Base-by-base conservation (phyloP, 2,888 invertebrate genomes). In the Schizaphis graminum region DNA sequence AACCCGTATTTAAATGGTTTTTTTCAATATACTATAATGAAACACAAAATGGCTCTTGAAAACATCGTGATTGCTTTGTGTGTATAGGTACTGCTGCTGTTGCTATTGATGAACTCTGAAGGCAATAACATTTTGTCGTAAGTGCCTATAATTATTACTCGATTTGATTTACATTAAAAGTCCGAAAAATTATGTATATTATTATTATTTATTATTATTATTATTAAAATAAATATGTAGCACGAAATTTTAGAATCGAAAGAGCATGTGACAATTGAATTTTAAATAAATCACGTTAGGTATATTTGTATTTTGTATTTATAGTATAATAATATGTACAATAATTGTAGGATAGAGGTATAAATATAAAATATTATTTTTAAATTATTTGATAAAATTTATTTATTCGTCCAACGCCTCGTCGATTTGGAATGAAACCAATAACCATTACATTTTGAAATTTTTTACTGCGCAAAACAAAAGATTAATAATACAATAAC, bases 1-100 rank as follows among this genome's bases (percentile, higher is more conserved):
- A 87, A 87, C 61, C 67, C 92, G 92, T 92, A 92, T 92, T 92
- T 87, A 87, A 92, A 67, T 87, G 61, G 47, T 47, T 86, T 86
- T n/a, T 86, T 86, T 86, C 35, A 85, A 44, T 44, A 85, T 26
- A 89, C 47, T 41, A 85, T 87, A 49, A 92, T 61, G 7, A 49
- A 49, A 49, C 35, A 7, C 61, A 28, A 88, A 92, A 92, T 87
- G 87, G 41, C 35, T 88, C 28, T 61, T 87, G 41, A 53, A 92
- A 67, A 87, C 21, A 67, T 47, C 86, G 56, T 91, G 57, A 91
- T 91, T 77, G n/a, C 85, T 56, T 85, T 44, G 91, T 91, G 84
- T 44, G 8, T 41, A 53, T 24, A 47, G 49, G 35, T 41, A 11
- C 11, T 77, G 21, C 16, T n/a, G n/a, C n/a, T n/a, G 35, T 21